phyloP scores from a whole-genome alignment of 1,140 invertebrate genomes.

The Drosophila triauraria region DNA sequence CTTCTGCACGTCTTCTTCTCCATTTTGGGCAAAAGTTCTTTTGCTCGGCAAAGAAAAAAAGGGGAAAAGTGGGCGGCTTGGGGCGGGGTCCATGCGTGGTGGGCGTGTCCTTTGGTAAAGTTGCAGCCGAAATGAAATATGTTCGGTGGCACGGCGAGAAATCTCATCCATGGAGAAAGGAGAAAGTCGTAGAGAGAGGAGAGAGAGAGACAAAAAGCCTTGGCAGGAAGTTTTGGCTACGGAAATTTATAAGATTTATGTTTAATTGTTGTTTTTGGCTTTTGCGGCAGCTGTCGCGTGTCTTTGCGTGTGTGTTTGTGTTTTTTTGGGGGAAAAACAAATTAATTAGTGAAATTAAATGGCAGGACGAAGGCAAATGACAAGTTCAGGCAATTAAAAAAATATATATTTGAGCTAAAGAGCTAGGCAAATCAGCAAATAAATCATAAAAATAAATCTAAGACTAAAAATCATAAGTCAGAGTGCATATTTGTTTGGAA shows the following conservation, averaged over 20 bases:
- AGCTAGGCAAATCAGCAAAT: too few species aligned
- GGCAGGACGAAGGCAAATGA: conserved; percentile 70
- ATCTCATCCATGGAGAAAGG: conserved; percentile 50
- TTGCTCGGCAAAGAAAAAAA: conserved; percentile 3
- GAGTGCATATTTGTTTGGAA: too few species aligned
- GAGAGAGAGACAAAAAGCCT: conserved; percentile 64
- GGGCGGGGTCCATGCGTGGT: conserved; percentile 51
- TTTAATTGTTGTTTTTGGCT: conserved; percentile 83
- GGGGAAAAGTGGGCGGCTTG: background rate
- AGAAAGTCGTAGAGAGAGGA: background rate
- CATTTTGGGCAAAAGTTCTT: conserved; percentile 62
- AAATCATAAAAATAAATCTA: background rate
- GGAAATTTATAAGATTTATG: conserved; percentile 83
- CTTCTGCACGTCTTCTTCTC: conserved; percentile 23
- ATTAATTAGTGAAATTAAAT: conserved; percentile 83
- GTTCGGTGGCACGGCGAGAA: conserved; percentile 75
- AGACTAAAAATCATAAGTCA: too few species aligned
- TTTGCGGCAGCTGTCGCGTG: conserved; percentile 77
- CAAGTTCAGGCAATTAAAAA: conserved; percentile 53
- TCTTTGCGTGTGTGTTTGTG: conserved; percentile 34
- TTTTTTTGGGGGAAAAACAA: conserved; percentile 57
- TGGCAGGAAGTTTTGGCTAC: conserved; percentile 79
- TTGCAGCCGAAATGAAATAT: conserved; percentile 82
- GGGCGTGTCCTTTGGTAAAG: conserved; percentile 70
- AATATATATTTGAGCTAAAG: conserved; percentile 7